Conservation (phyloP, 2,113 vertebrate species). For the Orycteropus afer region DNA sequence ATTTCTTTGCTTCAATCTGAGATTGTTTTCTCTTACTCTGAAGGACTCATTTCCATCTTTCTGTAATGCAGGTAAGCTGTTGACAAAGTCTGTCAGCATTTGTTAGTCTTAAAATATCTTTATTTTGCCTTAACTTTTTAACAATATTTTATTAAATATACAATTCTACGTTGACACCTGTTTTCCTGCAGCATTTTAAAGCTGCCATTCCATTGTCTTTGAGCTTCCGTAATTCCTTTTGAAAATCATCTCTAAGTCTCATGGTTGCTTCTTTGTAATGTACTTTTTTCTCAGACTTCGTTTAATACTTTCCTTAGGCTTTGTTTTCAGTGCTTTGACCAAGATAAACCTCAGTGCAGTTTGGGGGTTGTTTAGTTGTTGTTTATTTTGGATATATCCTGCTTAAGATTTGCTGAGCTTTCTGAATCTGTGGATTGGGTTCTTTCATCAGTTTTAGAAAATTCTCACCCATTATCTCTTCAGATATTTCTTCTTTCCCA, state of each 20-base stretch:
- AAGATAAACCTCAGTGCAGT: neutral
- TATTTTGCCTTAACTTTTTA: neutral
- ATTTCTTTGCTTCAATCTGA: neutral
- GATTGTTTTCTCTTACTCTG: neutral
- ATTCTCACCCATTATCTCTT: too few species aligned
- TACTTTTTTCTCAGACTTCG: neutral
- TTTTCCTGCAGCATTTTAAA: slow-evolving; percentile 5
- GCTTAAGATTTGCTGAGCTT: neutral
- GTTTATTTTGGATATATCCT: neutral
- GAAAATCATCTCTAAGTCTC: neutral
- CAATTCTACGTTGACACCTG: neutral
- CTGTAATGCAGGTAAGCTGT: neutral
- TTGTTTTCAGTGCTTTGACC: neutral
- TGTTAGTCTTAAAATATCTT: slow-evolving; percentile 21
- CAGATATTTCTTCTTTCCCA: neutral
- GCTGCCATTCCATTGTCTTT: neutral
- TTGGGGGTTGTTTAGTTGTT: neutral
- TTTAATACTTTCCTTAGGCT: neutral
- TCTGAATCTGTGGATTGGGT: neutral
- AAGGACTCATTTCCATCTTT: neutral
- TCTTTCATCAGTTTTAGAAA: neutral
- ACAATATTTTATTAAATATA: neutral
- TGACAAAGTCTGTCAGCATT: neutral
- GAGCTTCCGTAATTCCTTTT: neutral
- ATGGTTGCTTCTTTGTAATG: neutral